phyloP scores from a whole-genome alignment of 2,113 vertebrate species.

The Cygnus buccinator region DNA sequence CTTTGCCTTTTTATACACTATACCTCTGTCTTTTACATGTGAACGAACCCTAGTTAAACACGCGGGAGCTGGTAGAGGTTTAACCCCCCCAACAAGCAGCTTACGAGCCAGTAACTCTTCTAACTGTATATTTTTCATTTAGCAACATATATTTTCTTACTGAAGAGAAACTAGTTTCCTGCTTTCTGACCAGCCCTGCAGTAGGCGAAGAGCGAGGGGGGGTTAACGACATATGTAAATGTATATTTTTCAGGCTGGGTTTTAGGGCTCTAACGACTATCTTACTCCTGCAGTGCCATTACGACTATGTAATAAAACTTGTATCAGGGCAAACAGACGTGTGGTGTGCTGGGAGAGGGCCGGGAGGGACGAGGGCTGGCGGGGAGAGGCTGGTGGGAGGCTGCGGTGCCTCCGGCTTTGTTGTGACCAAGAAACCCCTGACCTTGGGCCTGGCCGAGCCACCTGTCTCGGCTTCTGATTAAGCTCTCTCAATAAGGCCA shows the following conservation, averaged over 20 bases:
- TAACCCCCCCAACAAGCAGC: constrained; percentile 18
- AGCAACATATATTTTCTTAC: constrained; percentile 94
- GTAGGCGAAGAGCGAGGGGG: constrained; percentile 54
- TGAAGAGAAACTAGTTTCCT: constrained; percentile 82
- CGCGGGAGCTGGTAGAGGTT: constrained; percentile 57
- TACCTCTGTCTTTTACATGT: constrained; percentile 81
- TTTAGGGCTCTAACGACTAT: constrained; percentile 76
- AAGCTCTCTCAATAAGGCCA: neutral
- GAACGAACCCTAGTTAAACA: constrained; percentile 25
- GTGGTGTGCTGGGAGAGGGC: neutral
- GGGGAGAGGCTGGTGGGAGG: neutral
- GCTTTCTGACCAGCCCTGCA: constrained; percentile 72
- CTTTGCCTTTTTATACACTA: constrained; percentile 85
- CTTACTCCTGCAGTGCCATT: constrained; percentile 78
- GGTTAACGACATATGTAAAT: constrained; percentile 67
- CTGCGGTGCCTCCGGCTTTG: neutral
- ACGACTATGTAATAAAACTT: constrained; percentile 83
- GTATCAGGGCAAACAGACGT: constrained; percentile 63
- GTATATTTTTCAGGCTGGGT: constrained; percentile 81
- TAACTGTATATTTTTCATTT: constrained; percentile 89
- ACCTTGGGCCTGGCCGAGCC: constrained; percentile 8
- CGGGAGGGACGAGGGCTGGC: neutral
- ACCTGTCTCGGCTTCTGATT: neutral
- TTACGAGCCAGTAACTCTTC: constrained; percentile 70
- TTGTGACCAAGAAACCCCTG: neutral